phyloP scores from a whole-genome alignment of 2,888 invertebrate species.

The Ophion obscuratus region DNA sequence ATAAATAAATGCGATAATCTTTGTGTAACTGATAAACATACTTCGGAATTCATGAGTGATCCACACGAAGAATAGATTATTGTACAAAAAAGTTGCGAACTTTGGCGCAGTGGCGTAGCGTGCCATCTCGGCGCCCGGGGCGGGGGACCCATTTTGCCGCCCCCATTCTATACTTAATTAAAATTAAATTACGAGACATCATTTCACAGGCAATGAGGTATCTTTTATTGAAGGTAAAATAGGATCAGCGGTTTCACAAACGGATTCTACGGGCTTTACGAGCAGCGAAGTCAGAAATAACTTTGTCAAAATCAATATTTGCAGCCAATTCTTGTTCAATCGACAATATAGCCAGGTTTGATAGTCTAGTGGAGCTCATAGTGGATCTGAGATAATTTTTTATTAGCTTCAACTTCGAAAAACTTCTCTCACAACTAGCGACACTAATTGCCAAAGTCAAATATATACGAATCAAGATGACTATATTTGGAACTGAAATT shows the following conservation, averaged over 20 bases:
- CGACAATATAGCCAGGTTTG: conserved; percentile 6
- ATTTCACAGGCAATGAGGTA: neutral
- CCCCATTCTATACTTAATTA: neutral
- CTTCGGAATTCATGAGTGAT: too few relatives aligned
- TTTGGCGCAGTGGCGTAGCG: conserved; percentile 7
- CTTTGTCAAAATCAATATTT: neutral
- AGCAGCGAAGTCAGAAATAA: conserved; percentile 1
- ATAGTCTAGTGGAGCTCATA: neutral
- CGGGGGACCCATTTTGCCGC: conserved; percentile 1
- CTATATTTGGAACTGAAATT: neutral
- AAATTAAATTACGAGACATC: neutral
- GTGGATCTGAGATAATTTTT: neutral
- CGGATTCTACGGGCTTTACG: neutral
- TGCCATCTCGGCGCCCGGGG: neutral
- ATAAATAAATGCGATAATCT: too few relatives aligned
- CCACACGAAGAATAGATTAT: too few relatives aligned
- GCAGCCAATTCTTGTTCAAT: conserved; percentile 1
- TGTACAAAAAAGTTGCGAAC: too few relatives aligned
- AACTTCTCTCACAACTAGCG: too few relatives aligned
- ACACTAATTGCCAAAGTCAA: neutral
- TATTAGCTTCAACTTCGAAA: too few relatives aligned
- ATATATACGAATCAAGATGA: neutral
- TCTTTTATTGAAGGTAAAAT: conserved; percentile 1
- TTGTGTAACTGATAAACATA: too few relatives aligned
- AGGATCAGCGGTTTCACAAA: neutral